Conservation (phyloP, 2,113 vertebrate genomes). For the Calyptommatus sinebrachiatus region DNA sequence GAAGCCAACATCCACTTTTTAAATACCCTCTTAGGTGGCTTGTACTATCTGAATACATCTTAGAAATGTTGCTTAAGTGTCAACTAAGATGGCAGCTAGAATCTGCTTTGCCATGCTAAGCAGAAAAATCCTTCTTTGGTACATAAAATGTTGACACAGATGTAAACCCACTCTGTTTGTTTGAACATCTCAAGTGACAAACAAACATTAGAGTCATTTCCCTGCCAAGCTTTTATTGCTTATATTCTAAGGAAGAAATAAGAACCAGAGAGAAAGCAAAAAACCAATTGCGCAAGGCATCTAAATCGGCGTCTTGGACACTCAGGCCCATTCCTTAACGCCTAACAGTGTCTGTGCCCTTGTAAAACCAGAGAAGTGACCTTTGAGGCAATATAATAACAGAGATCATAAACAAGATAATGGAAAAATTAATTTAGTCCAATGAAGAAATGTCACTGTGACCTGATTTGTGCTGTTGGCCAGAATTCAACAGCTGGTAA, state of each 20-base stretch:
- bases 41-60: background rate
- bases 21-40: background rate
- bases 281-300: constrained; percentile 65
- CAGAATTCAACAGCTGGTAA: constrained; percentile 52
- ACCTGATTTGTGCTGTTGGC: constrained; percentile 48
- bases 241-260: constrained; percentile 58
- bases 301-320: constrained; percentile 44
- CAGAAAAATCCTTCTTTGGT: constrained; percentile 21
- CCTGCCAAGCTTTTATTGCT: constrained; percentile 68
- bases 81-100: background rate
- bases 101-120: background rate
- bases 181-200: constrained; percentile 70
- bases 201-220: constrained; percentile 65
- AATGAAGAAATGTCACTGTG: constrained; percentile 39
- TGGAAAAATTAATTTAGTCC: constrained; percentile 32
- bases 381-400: constrained; percentile 24
- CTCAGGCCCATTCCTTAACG: background rate
- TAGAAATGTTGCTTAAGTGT: background rate
- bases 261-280: constrained; percentile 37
- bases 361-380: constrained; percentile 29
- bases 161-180: constrained; percentile 55
- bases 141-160: constrained; percentile 67
- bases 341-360: constrained; percentile 25
- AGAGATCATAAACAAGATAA: constrained; percentile 45
- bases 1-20: background rate